Base-by-base conservation (phyloP, 1,140 invertebrate species). In the Saccostrea glomerata region DNA sequence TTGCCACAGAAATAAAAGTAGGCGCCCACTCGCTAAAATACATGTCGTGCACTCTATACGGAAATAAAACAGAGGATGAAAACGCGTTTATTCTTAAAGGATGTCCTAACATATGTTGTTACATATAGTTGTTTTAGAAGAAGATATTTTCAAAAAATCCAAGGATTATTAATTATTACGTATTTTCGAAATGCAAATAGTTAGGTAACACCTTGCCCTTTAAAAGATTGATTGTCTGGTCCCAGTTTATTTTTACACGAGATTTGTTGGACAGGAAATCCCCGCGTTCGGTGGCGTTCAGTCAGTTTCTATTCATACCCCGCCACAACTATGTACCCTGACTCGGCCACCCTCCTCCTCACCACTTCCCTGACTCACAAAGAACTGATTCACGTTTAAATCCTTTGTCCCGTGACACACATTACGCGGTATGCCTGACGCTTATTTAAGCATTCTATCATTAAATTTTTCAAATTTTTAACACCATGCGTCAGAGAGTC, bases 371-470 rank as follows among this genome's bases (percentile, higher is more conserved):
- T 77, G 70, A 77, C 70, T 77, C 70, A 77, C 70, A 77, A 77
- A 77, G 70, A 77, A 77, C 30, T 77, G 70, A 77, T 77, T 77
- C 70, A 77, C 70, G 70, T 77, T 77, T 77, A 77, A 77, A 77
- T 36, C 70, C 36, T 77, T 77, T 77, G 23, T 77, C 70, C 23
- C 25, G 25, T 77, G 70, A 77, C 70, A 77, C 70, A 36, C 25
- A 30, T 77, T 77, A 15, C 36, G 70, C 15, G 70, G 70, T 30
- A 17, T 23, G 25, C 25, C 30, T 77, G 5, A 77, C 25, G 12
- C 36, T 77, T 77, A 77, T 30, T 77, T 25, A 77, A 77, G 25
- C 23, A 77, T 77, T 77, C 25, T 13, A 36, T 30, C 25, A 77
- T 36, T 11, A 77, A 36, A 77, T 77, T 15, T 77, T 73, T 77